Evolutionary conservation across 2,888 invertebrate species (phyloP).

Genomic region (Melitaea athalia): DNA sequence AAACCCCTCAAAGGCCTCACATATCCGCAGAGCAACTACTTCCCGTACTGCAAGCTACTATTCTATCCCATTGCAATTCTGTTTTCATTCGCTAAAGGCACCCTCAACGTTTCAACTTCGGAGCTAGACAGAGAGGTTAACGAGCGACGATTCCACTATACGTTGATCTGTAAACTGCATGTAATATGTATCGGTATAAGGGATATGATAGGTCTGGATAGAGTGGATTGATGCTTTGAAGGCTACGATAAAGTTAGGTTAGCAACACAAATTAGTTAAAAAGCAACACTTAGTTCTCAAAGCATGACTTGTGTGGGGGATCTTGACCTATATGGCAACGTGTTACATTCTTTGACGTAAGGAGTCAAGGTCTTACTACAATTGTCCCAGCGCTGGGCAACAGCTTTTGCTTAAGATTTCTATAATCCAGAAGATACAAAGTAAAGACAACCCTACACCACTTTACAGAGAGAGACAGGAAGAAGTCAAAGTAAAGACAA

Average conservation of each 20-base stretch:
- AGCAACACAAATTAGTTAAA: constrained; percentile 73
- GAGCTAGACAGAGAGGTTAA: constrained; percentile 34
- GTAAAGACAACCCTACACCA: too few species aligned
- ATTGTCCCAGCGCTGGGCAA: too few species aligned
- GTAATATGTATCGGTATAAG: constrained; percentile 1
- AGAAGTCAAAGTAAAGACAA: too few species aligned
- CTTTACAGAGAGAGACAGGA: too few species aligned
- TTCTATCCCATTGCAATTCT: constrained; percentile 28
- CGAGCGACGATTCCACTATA: constrained; percentile 14
- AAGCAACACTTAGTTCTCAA: constrained; percentile 59
- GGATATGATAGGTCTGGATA: constrained; percentile 6
- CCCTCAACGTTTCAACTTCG: constrained; percentile 14
- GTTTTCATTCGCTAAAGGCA: constrained; percentile 31
- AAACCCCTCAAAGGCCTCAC: constrained; percentile 19
- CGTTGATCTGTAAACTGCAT: background rate
- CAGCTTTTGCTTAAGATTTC: too few species aligned
- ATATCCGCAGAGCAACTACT: constrained; percentile 17
- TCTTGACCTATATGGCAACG: constrained; percentile 33
- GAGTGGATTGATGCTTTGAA: constrained; percentile 37
- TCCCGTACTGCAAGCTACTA: constrained; percentile 23
- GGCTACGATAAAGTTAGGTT: constrained; percentile 51
- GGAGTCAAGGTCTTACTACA: background rate
- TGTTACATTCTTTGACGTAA: constrained; percentile 5
- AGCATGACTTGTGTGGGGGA: constrained; percentile 32
- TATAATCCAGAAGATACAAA: too few species aligned